phyloP scores from a whole-genome alignment of 2,888 invertebrate genomes.

The Stenoptilia bipunctidactyla region DNA sequence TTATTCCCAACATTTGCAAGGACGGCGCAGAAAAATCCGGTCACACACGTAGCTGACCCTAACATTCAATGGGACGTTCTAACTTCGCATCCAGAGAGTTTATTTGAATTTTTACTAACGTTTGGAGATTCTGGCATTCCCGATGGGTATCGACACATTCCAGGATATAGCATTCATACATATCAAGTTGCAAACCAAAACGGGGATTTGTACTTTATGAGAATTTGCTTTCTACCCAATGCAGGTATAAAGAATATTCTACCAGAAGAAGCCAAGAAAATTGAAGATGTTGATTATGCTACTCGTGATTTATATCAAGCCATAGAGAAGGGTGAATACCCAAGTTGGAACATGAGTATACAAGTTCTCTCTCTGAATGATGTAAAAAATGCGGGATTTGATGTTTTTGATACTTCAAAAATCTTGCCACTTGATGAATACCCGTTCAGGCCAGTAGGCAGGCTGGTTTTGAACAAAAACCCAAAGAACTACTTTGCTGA shows the following conservation, averaged over 20 bases:
- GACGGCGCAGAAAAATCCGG: constrained; percentile 68
- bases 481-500: constrained; percentile 60
- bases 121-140: constrained; percentile 90
- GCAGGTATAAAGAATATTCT: constrained; percentile 84
- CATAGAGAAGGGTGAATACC: constrained; percentile 75
- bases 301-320: constrained; percentile 87
- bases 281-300: constrained; percentile 85
- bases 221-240: constrained; percentile 90
- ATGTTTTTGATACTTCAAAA: constrained; percentile 59
- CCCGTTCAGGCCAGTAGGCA: constrained; percentile 59
- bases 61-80: constrained; percentile 64
- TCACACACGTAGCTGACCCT: constrained; percentile 39
- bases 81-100: constrained; percentile 71
- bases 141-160: constrained; percentile 88
- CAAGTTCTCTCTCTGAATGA: constrained; percentile 47
- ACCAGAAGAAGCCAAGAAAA: constrained; percentile 69
- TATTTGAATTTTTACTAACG: constrained; percentile 80
- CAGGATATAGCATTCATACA: constrained; percentile 90
- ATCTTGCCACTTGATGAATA: constrained; percentile 50
- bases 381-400: constrained; percentile 35
- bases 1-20: constrained; percentile 66
- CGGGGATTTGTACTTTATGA: constrained; percentile 79
- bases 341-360: constrained; percentile 50
- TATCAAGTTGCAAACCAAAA: constrained; percentile 85
- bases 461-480: constrained; percentile 54